phyloP scores from a whole-genome alignment of 1,140 invertebrate species.

The Amyelois transitella region DNA sequence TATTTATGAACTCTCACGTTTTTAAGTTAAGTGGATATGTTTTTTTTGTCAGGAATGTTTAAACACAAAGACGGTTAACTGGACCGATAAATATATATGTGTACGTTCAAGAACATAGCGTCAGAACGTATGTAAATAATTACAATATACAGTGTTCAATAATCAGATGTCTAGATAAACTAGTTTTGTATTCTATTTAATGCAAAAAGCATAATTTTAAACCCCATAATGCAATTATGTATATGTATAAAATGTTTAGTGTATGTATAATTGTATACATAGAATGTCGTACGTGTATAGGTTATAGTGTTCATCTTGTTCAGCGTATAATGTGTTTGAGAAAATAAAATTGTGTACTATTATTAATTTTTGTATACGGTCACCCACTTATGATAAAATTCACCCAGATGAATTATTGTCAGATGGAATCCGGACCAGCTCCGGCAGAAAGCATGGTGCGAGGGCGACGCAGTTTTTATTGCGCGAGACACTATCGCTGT shows the following conservation, averaged over 20 bases:
- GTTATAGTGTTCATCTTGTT: background rate
- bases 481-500: too few relatives aligned
- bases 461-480: too few relatives aligned
- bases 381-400: too few relatives aligned
- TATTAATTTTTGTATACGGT: too few relatives aligned
- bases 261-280: conserved; percentile 16
- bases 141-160: conserved; percentile 29
- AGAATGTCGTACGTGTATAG: conserved; percentile 20
- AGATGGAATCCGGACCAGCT: too few relatives aligned
- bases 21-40: too few relatives aligned
- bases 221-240: conserved; percentile 20
- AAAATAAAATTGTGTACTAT: too few relatives aligned
- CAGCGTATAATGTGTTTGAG: background rate
- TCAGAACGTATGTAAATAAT: conserved; percentile 7
- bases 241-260: conserved; percentile 19
- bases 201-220: conserved; percentile 23
- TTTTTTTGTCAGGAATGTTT: too few relatives aligned
- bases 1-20: too few relatives aligned
- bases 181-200: conserved; percentile 31
- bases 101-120: conserved; percentile 17
- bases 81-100: background rate
- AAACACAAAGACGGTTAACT: too few relatives aligned
- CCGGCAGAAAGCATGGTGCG: too few relatives aligned
- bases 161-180: conserved; percentile 16
- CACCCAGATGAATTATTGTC: too few relatives aligned